Base-by-base conservation (phyloP, 2,113 vertebrate genomes). In the Diadophis punctatus region DNA sequence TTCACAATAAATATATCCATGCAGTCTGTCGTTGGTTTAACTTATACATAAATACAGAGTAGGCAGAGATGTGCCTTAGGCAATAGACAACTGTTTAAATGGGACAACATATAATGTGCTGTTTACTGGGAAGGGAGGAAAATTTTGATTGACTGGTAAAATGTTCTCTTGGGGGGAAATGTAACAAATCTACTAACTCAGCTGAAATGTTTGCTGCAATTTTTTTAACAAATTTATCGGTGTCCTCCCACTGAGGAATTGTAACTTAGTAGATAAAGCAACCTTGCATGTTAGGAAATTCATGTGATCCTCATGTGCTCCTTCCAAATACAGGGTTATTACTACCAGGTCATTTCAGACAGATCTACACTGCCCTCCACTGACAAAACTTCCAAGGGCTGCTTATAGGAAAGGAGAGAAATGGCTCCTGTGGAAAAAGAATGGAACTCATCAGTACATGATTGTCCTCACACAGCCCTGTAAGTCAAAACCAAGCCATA, bases 21-120 rank as follows among this genome's bases (percentile, higher is more conserved):
- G 74, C 74, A 96, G 95, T 93, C 91, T 90, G 93, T n/a, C n/a
- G n/a, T 88, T 91, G 91, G 93, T 96, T 96, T 95, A 96, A 96
- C 91, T 96, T 96, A 94, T 87, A 96, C 90, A 95, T 56, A 96
- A 97, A 95, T 93, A 92, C 0, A 0, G 74, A 93, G 58, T 91
- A 94, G 93, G 93, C 92, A 94, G 93, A 94, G 53, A 92, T 39
- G 92, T 16, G 91, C 92, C 93, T 58, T 14, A 0, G 94, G 95
- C 96, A 92, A 91, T 27, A 96, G 90, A 90, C 30, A 52, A 55
- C 51, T 93, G 93, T 95, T 87, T 94, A 95, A 95, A 96, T 34
- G 94, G 93, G 93, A 95, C 92, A 88, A 87, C 55, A 25, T 74
- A 95, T 95, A 94, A 93, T 20, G 96, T 9, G 20, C 34, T 48